A percentile compares a stretch with the other conserved stretches of the same genome.
Conservation (phyloP, 35 echinoderm and acorn worm species). For the Amphiura filiformis region DNA sequence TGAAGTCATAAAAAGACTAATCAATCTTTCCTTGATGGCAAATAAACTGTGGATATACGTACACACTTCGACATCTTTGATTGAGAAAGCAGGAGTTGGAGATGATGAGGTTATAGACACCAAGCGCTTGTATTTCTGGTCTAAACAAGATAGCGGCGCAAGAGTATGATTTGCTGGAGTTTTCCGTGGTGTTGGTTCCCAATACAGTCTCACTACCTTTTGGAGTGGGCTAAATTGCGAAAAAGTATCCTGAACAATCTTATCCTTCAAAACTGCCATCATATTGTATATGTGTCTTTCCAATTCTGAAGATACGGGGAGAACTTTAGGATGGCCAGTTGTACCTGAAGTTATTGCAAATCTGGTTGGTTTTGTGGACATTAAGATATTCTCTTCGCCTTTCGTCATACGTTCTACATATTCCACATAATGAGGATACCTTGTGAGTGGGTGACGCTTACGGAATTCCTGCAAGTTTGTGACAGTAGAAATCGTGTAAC, state of each 20-base stretch:
- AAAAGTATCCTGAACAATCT: not conserved
- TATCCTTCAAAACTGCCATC: not conserved
- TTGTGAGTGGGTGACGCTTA: conserved; percentile 44
- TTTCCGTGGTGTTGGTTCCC: not conserved
- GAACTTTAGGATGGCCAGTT: conserved; percentile 34
- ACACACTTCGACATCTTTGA: not conserved
- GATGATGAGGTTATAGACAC: not conserved
- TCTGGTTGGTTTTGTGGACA: conserved; percentile 9
- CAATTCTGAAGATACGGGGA: not conserved
- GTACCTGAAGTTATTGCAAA: conserved; percentile 62
- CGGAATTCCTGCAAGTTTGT: conserved; percentile 35
- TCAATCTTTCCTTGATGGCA: not conserved
- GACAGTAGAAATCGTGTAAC: conserved; percentile 38
- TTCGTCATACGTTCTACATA: conserved; percentile 58
- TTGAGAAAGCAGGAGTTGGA: not conserved
- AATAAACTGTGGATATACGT: not conserved
- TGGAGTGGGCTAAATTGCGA: not conserved
- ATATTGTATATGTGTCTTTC: not conserved
- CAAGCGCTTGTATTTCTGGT: not conserved
- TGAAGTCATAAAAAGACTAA: not conserved
- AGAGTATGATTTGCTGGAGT: not conserved
- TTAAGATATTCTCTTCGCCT: conserved; percentile 64
- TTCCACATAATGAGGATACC: conserved; percentile 49
- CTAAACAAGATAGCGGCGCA: not conserved
- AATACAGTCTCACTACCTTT: conserved; percentile 18